Conservation (phyloP, 2,888 invertebrate species). For the Orchesella flavescens region DNA sequence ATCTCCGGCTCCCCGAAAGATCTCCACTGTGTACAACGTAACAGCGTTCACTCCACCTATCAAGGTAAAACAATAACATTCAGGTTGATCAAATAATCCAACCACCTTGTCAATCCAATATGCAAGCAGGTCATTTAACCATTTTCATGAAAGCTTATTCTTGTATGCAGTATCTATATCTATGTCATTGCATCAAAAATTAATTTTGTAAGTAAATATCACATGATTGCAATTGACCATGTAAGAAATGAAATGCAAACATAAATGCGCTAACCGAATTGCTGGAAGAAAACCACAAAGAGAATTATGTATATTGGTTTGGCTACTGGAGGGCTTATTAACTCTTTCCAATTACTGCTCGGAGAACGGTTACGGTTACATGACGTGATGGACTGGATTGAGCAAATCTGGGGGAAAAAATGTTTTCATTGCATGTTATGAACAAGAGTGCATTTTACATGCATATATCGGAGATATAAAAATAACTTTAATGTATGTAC, state of each 20-base stretch:
- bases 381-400: neutral
- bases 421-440: too few species aligned
- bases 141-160: too few species aligned
- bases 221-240: too few species aligned
- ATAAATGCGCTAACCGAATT: conserved; percentile 76
- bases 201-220: too few species aligned
- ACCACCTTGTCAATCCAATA: neutral
- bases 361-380: too few species aligned
- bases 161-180: too few species aligned
- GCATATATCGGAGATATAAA: too few species aligned
- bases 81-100: neutral
- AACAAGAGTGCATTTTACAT: too few species aligned
- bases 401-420: neutral
- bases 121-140: too few species aligned
- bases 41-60: conserved; percentile 81
- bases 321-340: conserved; percentile 74
- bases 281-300: conserved; percentile 88
- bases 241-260: neutral
- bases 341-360: neutral
- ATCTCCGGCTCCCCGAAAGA: conserved; percentile 83
- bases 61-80: conserved; percentile 74
- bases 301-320: conserved; percentile 84
- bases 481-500: too few species aligned
- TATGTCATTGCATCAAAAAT: too few species aligned
- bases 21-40: conserved; percentile 84